These are phyloP conservation scores for Drosophila meridionalis DNA, from an alignment of 2,888 invertebrate species.

Conservation along the genomic window DNA sequence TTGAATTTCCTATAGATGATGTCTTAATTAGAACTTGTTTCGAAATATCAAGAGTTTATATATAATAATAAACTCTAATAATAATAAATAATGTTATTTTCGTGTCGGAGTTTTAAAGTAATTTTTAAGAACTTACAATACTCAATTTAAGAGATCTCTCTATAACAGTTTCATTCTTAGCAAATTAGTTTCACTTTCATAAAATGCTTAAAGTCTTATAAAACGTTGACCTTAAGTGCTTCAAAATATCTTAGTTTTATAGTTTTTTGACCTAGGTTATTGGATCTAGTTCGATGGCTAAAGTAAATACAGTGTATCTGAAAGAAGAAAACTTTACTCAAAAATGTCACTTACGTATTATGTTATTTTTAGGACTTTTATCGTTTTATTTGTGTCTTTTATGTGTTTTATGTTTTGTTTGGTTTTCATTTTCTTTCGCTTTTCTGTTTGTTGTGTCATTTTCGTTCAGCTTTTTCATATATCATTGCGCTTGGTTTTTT, in stretches of 20 bases:
- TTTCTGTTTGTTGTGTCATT: conserved; percentile 4
- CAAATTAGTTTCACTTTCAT: background rate
- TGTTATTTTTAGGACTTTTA: conserved; percentile 21
- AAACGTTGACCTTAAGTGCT: background rate
- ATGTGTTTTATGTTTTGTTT: conserved; percentile 25
- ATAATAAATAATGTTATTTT: background rate
- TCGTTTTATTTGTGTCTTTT: conserved; percentile 23
- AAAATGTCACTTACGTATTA: conserved; percentile 6
- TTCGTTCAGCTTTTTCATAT: conserved; percentile 30
- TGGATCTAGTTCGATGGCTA: background rate
- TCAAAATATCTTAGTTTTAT: background rate
- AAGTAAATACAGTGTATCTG: background rate
- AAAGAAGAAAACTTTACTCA: background rate
- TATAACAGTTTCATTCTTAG: background rate
- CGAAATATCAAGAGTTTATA: background rate
- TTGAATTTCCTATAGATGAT: background rate
- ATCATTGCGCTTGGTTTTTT: conserved; percentile 42
- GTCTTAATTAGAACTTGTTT: background rate
- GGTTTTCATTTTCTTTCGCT: conserved; percentile 14
- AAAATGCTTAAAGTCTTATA: background rate
- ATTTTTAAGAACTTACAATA: background rate
- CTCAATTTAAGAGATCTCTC: background rate
- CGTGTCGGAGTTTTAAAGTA: background rate
- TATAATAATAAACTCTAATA: too few relatives aligned
- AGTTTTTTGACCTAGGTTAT: background rate